Percentiles rank a stretch among this genome's conserved stretches.
phyloP scores from a whole-genome alignment of 2,113 vertebrate genomes.

The Gymnarchus niloticus region DNA sequence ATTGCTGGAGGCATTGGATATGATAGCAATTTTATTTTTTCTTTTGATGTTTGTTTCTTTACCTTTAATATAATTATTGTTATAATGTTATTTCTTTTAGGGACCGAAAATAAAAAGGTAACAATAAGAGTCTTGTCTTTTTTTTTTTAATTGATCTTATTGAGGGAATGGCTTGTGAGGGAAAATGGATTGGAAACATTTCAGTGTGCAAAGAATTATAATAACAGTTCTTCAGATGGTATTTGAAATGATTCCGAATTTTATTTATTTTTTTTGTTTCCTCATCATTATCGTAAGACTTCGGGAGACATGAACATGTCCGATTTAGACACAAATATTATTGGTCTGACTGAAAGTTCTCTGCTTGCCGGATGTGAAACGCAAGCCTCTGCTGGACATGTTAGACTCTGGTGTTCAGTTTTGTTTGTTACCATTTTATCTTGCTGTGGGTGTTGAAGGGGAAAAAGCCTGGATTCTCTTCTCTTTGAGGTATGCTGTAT shows the following conservation, averaged over 20 bases:
- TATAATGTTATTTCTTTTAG: slow-evolving; percentile 54
- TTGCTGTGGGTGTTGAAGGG: background rate
- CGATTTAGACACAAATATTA: background rate
- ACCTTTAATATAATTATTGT: slow-evolving; percentile 49
- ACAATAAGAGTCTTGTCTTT: slow-evolving; percentile 33
- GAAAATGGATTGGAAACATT: no score
- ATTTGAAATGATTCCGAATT: background rate
- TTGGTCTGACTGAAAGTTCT: background rate
- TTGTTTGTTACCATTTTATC: background rate
- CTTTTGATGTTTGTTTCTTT: slow-evolving; percentile 54
- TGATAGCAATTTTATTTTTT: slow-evolving; percentile 50
- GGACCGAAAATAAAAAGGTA: slow-evolving; percentile 52
- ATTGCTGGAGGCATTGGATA: slow-evolving; percentile 43
- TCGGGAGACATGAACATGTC: background rate
- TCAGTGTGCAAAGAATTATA: no score
- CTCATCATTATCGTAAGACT: background rate
- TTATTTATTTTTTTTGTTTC: background rate
- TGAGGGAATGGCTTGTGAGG: no score
- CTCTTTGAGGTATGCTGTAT: background rate
- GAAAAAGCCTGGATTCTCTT: background rate
- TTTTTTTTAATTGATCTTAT: background rate
- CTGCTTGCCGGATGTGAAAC: no score
- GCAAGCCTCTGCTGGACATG: no score
- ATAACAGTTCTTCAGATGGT: background rate
- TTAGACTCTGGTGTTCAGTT: background rate